Evolutionary conservation across 2,113 vertebrate species (phyloP).

Genomic region (Hoplias malabaricus): DNA sequence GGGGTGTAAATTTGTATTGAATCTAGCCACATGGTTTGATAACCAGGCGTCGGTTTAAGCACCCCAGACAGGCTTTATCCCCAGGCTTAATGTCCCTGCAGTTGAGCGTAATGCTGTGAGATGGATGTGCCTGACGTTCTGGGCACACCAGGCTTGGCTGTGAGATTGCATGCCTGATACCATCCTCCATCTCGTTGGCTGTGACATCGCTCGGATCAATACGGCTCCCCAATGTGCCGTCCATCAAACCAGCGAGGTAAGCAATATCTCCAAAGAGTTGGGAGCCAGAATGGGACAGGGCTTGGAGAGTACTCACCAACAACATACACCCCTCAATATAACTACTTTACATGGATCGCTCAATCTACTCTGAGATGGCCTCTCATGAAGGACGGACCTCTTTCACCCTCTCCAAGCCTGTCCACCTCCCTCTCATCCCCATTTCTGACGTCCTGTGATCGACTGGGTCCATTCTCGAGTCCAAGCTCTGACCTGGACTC

Average conservation of each 20-base stretch:
- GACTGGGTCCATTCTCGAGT: conserved; percentile 69
- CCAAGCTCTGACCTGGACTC: conserved; percentile 67
- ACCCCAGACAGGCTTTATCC: conserved; percentile 72
- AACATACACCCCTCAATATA: conserved; percentile 31
- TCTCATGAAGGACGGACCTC: conserved; percentile 51
- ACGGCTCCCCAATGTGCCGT: conserved; percentile 63
- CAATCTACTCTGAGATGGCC: conserved; percentile 59
- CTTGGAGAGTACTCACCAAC: neutral
- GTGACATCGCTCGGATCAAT: conserved; percentile 74
- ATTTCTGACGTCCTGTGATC: conserved; percentile 68
- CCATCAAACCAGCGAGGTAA: conserved; percentile 66
- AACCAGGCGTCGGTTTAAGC: conserved; percentile 69
- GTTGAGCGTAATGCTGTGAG: conserved; percentile 73
- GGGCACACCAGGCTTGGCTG: conserved; percentile 61
- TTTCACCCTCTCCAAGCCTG: conserved; percentile 48
- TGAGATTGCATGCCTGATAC: conserved; percentile 75
- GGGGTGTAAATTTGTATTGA: conserved; percentile 58
- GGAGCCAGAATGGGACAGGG: conserved; percentile 56
- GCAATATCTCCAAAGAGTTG: conserved; percentile 65
- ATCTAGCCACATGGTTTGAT: conserved; percentile 65
- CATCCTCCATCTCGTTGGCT: conserved; percentile 69
- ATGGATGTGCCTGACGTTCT: conserved; percentile 69
- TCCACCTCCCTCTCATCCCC: conserved; percentile 23
- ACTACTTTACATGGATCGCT: conserved; percentile 61
- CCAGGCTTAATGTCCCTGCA: conserved; percentile 74